Conservation (phyloP, 2,888 invertebrate genomes). For the Plebejus anna region DNA sequence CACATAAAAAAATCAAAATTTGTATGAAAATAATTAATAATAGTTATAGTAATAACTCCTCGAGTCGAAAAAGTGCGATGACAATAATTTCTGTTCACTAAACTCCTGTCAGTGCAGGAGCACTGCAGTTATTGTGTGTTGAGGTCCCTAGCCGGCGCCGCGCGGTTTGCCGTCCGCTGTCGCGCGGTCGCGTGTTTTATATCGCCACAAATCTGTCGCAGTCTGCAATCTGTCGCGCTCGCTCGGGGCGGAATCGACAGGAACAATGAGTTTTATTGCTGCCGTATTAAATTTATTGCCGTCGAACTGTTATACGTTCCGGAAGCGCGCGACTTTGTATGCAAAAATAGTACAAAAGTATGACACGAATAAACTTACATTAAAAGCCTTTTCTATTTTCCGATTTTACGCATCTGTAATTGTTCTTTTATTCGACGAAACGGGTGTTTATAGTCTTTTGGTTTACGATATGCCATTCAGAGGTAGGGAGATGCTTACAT, state of each 20-base stretch:
- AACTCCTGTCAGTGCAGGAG: no score
- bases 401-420: not conserved
- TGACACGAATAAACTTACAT: slow-evolving; percentile 9
- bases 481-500: no score
- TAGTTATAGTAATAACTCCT: no score
- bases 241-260: slow-evolving; percentile 9
- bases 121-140: not conserved
- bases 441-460: not conserved
- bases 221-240: not conserved
- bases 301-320: not conserved
- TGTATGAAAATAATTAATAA: no score
- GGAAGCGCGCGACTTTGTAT: slow-evolving; percentile 14
- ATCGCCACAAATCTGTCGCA: slow-evolving; percentile 16
- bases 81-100: no score
- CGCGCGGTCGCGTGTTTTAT: not conserved
- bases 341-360: slow-evolving; percentile 17
- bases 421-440: not conserved
- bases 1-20: no score
- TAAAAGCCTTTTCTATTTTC: not conserved
- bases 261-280: slow-evolving; percentile 13
- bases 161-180: not conserved
- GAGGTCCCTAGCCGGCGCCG: not conserved
- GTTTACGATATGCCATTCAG: not conserved
- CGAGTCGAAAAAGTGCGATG: no score
- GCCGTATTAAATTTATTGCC: slow-evolving; percentile 18